phyloP scores from a whole-genome alignment of 2,797 vertebrate species.

The Peromyscus melanophrys region DNA sequence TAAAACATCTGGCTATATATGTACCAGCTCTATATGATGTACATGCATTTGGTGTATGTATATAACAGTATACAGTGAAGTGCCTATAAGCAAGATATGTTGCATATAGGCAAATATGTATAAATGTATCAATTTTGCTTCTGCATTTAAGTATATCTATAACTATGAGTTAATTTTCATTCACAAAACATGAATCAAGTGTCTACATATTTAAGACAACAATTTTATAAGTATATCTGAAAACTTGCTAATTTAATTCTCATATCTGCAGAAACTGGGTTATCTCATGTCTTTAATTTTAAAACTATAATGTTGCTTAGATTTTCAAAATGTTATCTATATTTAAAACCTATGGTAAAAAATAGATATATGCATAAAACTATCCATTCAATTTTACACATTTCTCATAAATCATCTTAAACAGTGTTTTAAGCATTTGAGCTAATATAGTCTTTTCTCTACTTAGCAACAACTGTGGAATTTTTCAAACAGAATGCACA shows the following conservation, averaged over 20 bases:
- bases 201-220: not conserved
- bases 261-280: not conserved
- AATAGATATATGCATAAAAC: not conserved
- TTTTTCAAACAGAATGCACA: not conserved
- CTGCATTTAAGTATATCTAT: not conserved
- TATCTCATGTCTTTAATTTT: not conserved
- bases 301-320: not conserved
- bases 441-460: not conserved
- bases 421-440: not conserved
- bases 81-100: not conserved
- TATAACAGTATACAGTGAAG: not conserved
- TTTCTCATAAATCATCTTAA: not conserved
- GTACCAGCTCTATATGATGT: not conserved
- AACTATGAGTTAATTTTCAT: conserved; percentile 13
- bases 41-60: not conserved
- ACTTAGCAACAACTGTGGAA: not conserved
- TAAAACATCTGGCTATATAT: not conserved
- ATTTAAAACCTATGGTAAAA: not conserved
- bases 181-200: not conserved
- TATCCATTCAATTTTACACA: not conserved
- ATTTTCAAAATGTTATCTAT: not conserved
- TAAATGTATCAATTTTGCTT: not conserved
- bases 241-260: not conserved
- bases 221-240: not conserved
- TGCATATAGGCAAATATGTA: not conserved